phyloP scores from a whole-genome alignment of 2,113 vertebrate genomes.

The Ceratotherium simum region DNA sequence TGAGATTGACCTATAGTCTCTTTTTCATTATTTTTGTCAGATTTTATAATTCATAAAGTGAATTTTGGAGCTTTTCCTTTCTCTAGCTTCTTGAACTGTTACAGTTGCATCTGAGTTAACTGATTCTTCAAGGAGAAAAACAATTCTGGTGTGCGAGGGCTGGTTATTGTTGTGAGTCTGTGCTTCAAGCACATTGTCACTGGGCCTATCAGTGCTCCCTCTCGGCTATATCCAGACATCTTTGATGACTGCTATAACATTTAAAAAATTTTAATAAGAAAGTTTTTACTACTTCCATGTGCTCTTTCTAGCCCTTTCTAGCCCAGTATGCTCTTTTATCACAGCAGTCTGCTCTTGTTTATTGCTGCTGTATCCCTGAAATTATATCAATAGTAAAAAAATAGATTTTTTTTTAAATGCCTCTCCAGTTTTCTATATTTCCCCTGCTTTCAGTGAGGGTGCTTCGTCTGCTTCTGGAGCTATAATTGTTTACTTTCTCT shows the following conservation, averaged over 20 bases:
- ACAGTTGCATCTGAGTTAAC: background rate
- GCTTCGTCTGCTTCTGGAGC: background rate
- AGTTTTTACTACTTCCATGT: background rate
- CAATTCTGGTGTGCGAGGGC: background rate
- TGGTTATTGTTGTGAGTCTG: background rate
- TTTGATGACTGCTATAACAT: background rate
- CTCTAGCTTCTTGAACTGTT: background rate
- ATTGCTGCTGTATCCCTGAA: background rate
- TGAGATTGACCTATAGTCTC: background rate
- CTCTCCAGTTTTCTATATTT: background rate
- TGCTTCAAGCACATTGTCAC: background rate
- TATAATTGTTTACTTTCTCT: background rate
- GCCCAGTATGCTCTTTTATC: background rate
- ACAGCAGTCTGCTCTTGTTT: background rate
- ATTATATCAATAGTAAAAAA: slow-evolving; percentile 14
- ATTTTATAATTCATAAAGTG: background rate
- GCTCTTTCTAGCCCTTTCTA: background rate
- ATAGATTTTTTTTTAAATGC: background rate
- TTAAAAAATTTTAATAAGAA: background rate
- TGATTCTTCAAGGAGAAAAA: background rate
- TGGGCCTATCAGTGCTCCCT: background rate
- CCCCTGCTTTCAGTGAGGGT: background rate
- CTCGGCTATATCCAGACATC: no score
- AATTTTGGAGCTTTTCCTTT: background rate
- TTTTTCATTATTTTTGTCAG: background rate